Base-by-base conservation (phyloP, 1,140 invertebrate species). In the Drosophila nigrodunni region DNA sequence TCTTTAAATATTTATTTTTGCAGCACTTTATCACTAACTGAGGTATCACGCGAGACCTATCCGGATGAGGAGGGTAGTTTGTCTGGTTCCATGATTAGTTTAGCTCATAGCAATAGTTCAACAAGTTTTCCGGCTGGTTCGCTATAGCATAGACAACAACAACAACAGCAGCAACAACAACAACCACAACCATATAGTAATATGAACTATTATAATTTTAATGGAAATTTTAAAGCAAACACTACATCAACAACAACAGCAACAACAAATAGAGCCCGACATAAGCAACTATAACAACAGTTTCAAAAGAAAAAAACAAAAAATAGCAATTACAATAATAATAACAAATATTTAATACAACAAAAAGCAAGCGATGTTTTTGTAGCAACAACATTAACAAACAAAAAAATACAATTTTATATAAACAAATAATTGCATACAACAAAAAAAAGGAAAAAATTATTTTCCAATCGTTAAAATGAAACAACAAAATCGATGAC, bases 71-170 rank as follows among this genome's bases (percentile, higher is more conserved):
- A 98, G 93, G 95, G 96, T 90, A 97, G 97, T 92, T 94, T 98
- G 68, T 97, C 97, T 44, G 98, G 98, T 79, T 98, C 97, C 76
- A 97, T 98, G 96, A 95, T 98, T 89, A 98, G 97, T 93, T 94
- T 98, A 92, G 97, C 97, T 75, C 97, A 97, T 94, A 97, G 97
- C 94, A 98, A 97, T 95, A 98, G 97, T 93, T 97, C 96, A 76
- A 96, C 96, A 87, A 96, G 96, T 93, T 97, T 97, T 93, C 96
- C 96, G 89, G 96, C 96, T 91, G 96, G 96, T 93, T 96, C 96
- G 93, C 95, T 97, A 92, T 96, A 96, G 94, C 92, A 90, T 91
- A 90, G 69, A 81, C 74, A 88, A 39, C 74, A 78, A 71, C 65
- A 66, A 34, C 69, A 64, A 7, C 64, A 65, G 11, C 74, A 64